Percentiles rank a stretch among this genome's conserved stretches.
Evolutionary conservation across 2,113 vertebrate genomes (phyloP).

Genomic region (Carassius gibelio): DNA sequence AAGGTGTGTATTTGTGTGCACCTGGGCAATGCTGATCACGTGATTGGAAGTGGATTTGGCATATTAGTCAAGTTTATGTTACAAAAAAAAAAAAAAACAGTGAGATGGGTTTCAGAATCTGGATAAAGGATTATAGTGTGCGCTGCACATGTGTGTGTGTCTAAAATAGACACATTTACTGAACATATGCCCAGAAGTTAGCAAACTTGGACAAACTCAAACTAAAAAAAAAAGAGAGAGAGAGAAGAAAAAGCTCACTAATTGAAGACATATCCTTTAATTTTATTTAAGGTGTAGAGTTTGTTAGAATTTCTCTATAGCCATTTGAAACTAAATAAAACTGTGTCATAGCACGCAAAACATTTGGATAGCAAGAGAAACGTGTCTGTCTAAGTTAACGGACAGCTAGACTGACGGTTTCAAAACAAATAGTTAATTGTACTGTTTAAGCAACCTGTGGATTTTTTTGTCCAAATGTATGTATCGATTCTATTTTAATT

Average conservation of each 20-base stretch:
- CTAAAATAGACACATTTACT: neutral
- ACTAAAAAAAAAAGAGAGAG: neutral
- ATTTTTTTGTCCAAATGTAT: conserved; percentile 12
- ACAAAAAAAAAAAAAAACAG: neutral
- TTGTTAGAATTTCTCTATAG: neutral
- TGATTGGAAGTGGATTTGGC: neutral
- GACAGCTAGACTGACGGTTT: neutral
- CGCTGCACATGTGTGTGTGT: neutral
- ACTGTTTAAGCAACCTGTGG: neutral
- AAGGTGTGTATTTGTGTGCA: neutral
- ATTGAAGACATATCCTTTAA: too few relatives aligned
- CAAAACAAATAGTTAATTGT: neutral
- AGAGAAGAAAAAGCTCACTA: too few relatives aligned
- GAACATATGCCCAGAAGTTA: neutral
- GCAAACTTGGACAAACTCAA: neutral
- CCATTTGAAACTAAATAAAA: neutral
- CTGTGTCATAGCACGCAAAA: neutral
- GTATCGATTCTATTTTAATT: neutral
- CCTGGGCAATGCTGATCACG: neutral
- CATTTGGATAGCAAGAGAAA: neutral
- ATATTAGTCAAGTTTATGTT: neutral
- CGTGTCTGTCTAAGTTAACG: neutral
- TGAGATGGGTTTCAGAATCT: neutral
- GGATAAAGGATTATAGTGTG: neutral
- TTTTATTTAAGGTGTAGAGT: neutral